Conservation (phyloP, 2,113 vertebrate species). For the Leuciscus idus region DNA sequence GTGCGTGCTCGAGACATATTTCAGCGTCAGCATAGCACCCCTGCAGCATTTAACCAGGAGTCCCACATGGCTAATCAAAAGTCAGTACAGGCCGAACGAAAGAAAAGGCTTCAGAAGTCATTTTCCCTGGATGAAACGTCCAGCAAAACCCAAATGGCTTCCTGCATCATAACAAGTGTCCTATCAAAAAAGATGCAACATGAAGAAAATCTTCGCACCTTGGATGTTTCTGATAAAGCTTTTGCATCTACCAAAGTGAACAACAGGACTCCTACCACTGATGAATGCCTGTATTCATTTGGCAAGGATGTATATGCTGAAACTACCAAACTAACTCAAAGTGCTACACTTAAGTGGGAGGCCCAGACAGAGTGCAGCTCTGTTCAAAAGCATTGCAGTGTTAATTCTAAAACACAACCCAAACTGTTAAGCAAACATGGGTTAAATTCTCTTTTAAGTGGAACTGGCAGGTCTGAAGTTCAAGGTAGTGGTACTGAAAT, state of each 20-base stretch:
- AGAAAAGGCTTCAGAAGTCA: conserved; percentile 78
- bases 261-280: conserved; percentile 12
- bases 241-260: conserved; percentile 35
- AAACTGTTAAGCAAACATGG: conserved; percentile 50
- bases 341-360: conserved; percentile 46
- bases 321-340: conserved; percentile 53
- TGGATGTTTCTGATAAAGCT: conserved; percentile 58
- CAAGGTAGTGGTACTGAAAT: conserved; percentile 50
- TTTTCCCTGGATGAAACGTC: conserved; percentile 79
- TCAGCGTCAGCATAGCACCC: conserved; percentile 71
- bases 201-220: conserved; percentile 70
- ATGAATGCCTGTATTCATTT: conserved; percentile 32
- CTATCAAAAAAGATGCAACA: conserved; percentile 86
- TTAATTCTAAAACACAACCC: conserved; percentile 44
- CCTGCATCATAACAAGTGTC: conserved; percentile 83
- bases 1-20: conserved; percentile 67
- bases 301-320: conserved; percentile 51
- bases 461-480: conserved; percentile 27
- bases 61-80: background rate
- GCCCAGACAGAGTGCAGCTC: conserved; percentile 12
- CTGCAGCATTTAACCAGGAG: conserved; percentile 58
- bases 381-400: conserved; percentile 34
- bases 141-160: conserved; percentile 80
- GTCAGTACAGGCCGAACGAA: conserved; percentile 26
- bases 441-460: conserved; percentile 36